A percentile compares a stretch with the other conserved stretches of the same genome.
phyloP scores from a whole-genome alignment of 2,113 vertebrate genomes.

The Odocoileus virginianus region DNA sequence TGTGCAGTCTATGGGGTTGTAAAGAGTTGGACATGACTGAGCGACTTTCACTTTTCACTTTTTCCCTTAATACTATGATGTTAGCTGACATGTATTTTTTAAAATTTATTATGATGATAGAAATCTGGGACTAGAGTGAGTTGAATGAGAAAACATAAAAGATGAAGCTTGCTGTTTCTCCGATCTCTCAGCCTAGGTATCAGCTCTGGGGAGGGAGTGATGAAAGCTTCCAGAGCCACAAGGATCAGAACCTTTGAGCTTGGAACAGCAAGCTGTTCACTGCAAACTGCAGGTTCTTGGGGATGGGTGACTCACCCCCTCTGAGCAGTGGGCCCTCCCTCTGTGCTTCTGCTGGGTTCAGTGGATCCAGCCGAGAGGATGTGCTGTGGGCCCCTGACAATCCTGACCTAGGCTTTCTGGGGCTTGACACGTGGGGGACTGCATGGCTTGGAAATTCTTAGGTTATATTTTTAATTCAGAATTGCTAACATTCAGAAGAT shows the following conservation, averaged over 20 bases:
- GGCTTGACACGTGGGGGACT: background rate
- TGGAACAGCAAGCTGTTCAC: background rate
- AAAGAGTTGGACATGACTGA: background rate
- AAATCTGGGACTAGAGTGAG: background rate
- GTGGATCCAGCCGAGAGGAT: no score
- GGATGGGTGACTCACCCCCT: fast-evolving
- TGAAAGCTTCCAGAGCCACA: background rate
- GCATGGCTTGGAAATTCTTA: background rate
- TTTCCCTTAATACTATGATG: background rate
- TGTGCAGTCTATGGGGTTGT: background rate
- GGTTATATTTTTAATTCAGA: background rate
- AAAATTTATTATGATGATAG: background rate
- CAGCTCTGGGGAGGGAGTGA: background rate
- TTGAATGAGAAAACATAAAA: slow-evolving; percentile 23
- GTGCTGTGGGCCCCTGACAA: fast-evolving
- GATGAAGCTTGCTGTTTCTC: background rate
- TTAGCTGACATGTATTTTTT: background rate
- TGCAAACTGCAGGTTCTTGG: background rate
- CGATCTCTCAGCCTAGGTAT: background rate
- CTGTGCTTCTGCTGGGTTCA: background rate
- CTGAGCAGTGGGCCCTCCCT: background rate
- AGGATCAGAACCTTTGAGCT: background rate
- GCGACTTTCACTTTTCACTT: background rate
- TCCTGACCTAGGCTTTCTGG: background rate
- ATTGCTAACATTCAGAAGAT: background rate